Percentiles rank a stretch among this genome's conserved stretches.
Conservation (phyloP, 2,797 vertebrate species). For the Agapornis canus region DNA sequence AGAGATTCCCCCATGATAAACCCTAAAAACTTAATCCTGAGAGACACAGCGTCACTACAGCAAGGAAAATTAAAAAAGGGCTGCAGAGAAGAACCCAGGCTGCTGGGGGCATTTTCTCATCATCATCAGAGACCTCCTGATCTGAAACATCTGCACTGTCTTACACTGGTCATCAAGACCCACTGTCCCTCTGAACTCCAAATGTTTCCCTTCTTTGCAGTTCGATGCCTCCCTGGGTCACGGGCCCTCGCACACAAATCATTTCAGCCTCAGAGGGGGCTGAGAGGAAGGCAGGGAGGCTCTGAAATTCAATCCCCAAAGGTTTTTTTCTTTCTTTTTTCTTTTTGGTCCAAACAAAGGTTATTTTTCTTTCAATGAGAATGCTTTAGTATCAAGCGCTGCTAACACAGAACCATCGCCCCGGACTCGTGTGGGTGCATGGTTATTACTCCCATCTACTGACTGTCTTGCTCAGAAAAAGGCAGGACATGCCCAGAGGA, state of each 20-base stretch:
- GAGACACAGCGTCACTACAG: neutral
- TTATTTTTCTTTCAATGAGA: slow-evolving; percentile 85
- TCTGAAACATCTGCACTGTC: slow-evolving; percentile 92
- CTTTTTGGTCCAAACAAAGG: slow-evolving; percentile 73
- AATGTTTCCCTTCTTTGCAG: slow-evolving; percentile 88
- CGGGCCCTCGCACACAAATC: slow-evolving; percentile 94
- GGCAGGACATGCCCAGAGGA: slow-evolving; percentile 65
- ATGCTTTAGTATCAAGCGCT: slow-evolving; percentile 79
- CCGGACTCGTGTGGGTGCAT: neutral
- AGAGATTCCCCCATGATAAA: neutral
- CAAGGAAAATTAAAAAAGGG: neutral
- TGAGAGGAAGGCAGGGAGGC: slow-evolving; percentile 75
- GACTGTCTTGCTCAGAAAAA: slow-evolving; percentile 62
- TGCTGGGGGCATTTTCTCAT: slow-evolving; percentile 38
- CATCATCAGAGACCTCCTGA: slow-evolving; percentile 73
- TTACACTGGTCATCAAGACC: slow-evolving; percentile 80
- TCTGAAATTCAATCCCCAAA: slow-evolving; percentile 91
- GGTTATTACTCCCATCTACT: slow-evolving; percentile 61
- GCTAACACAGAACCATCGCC: slow-evolving; percentile 66
- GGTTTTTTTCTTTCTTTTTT: slow-evolving; percentile 58
- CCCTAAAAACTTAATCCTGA: neutral
- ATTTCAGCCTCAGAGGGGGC: slow-evolving; percentile 82
- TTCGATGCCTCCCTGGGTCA: slow-evolving; percentile 92
- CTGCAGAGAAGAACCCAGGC: neutral
- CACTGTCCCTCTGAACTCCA: slow-evolving; percentile 86